Conservation (phyloP, 1,140 invertebrate genomes). For the Spodoptera frugiperda region DNA sequence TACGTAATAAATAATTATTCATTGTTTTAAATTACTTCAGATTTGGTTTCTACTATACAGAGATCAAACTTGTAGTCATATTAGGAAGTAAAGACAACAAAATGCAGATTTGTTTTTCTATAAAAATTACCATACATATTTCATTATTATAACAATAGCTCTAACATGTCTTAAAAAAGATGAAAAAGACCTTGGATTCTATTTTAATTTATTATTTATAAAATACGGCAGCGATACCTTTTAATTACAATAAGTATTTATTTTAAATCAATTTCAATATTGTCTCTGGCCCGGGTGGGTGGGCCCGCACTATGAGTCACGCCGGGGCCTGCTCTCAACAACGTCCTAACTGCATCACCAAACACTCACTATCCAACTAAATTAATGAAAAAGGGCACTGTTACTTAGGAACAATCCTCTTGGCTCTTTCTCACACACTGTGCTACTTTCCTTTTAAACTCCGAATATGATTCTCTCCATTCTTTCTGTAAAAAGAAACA, state of each 20-base stretch:
- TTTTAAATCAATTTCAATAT: conserved; percentile 85
- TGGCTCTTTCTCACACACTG: conserved; percentile 99
- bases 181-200: conserved; percentile 81
- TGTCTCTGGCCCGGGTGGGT: conserved; percentile 78
- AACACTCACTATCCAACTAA: conserved; percentile 83
- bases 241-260: conserved; percentile 84
- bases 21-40: conserved; percentile 59
- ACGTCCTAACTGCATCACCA: conserved; percentile 76
- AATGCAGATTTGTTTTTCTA: conserved; percentile 81
- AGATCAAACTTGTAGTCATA: conserved; percentile 72
- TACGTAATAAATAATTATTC: conserved; percentile 60
- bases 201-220: conserved; percentile 83
- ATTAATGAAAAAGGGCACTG: conserved; percentile 84
- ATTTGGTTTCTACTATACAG: conserved; percentile 75
- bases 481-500: conserved; percentile 94
- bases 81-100: conserved; percentile 64
- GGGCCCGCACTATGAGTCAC: conserved; percentile 67
- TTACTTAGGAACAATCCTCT: conserved; percentile 95
- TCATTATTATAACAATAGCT: conserved; percentile 83
- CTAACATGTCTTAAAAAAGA: conserved; percentile 84
- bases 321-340: conserved; percentile 67
- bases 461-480: conserved; percentile 98
- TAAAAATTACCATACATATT: conserved; percentile 84
- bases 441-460: conserved; percentile 99
- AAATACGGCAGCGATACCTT: conserved; percentile 84